A percentile compares a stretch with the other conserved stretches of the same genome.
Evolutionary conservation across 1,140 invertebrate species (phyloP).

Genomic region (Drosophila lacteicornis): DNA sequence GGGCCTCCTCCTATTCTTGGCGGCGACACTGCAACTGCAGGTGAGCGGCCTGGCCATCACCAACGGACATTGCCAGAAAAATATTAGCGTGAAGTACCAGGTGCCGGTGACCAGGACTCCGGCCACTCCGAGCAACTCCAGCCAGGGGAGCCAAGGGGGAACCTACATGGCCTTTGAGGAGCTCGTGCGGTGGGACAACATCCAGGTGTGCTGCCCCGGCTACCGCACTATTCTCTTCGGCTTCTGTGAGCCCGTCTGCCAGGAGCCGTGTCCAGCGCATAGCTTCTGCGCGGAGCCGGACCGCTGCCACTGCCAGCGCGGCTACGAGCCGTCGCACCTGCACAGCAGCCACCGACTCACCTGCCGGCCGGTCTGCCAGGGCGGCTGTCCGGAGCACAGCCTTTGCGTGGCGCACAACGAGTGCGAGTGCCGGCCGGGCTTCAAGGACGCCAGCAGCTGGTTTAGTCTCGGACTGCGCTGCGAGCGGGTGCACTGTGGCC

Average conservation of each 20-base stretch:
- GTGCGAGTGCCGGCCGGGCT: slow-evolving; percentile 71
- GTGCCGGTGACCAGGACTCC: slow-evolving; percentile 61
- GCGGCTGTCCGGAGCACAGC: slow-evolving; percentile 74
- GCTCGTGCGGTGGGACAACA: slow-evolving; percentile 69
- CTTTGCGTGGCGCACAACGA: slow-evolving; percentile 71
- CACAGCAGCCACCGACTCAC: slow-evolving; percentile 41
- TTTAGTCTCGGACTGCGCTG: slow-evolving; percentile 64
- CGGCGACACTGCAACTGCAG: neutral
- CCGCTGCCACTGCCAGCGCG: slow-evolving; percentile 87
- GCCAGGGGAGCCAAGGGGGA: slow-evolving; percentile 11
- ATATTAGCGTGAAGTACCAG: slow-evolving; percentile 78
- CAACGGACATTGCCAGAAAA: slow-evolving; percentile 73
- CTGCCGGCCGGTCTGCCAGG: slow-evolving; percentile 71
- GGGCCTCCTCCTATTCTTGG: slow-evolving; percentile 19
- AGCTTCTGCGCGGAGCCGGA: slow-evolving; percentile 87
- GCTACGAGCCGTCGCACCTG: slow-evolving; percentile 83
- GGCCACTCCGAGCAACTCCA: slow-evolving; percentile 12
- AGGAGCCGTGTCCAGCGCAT: slow-evolving; percentile 79
- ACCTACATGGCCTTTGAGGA: slow-evolving; percentile 68
- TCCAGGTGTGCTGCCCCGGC: slow-evolving; percentile 72
- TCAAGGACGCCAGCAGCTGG: slow-evolving; percentile 72
- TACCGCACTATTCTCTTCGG: slow-evolving; percentile 77
- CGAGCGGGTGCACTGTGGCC: slow-evolving; percentile 69
- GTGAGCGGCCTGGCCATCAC: slow-evolving; percentile 58
- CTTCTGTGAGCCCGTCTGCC: slow-evolving; percentile 73